These are phyloP conservation scores for Colius striatus DNA, from an alignment of 2,113 vertebrate genomes.

Conservation along the genomic window DNA sequence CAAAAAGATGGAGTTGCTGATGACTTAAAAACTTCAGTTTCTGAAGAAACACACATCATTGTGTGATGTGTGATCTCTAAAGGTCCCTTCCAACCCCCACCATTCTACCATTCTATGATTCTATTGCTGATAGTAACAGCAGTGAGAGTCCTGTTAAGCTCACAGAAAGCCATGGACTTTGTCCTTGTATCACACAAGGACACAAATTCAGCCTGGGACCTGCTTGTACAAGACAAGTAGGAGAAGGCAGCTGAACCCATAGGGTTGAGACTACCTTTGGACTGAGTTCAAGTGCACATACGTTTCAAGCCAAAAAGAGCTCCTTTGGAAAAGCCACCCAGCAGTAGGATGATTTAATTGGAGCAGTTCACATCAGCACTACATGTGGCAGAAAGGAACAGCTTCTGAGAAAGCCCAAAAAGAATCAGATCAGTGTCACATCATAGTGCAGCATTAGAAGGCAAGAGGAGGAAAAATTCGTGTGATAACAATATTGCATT, in stretches of 20 bases:
- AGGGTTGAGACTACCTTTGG: neutral
- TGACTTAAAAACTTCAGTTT: conserved; percentile 1
- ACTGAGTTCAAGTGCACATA: neutral
- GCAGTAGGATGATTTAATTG: neutral
- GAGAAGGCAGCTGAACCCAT: neutral
- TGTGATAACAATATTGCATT: neutral
- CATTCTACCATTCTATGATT: too few relatives aligned
- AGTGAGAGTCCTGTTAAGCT: neutral
- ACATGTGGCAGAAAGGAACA: neutral
- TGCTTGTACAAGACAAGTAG: neutral
- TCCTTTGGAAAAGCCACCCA: neutral
- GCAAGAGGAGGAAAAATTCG: neutral
- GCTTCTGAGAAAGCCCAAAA: neutral
- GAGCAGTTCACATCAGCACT: neutral
- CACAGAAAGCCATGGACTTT: neutral
- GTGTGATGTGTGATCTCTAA: too few relatives aligned
- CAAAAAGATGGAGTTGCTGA: conserved; percentile 13
- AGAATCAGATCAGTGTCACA: neutral
- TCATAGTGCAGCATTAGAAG: neutral
- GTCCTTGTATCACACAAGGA: neutral
- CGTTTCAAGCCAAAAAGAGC: neutral
- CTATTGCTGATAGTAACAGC: neutral
- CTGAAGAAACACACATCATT: neutral
- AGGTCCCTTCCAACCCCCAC: too few relatives aligned
- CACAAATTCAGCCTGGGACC: neutral